A percentile compares a stretch with the other conserved stretches of the same genome.
Conservation (phyloP, 1,140 invertebrate genomes). For the Campoletis sonorensis region DNA sequence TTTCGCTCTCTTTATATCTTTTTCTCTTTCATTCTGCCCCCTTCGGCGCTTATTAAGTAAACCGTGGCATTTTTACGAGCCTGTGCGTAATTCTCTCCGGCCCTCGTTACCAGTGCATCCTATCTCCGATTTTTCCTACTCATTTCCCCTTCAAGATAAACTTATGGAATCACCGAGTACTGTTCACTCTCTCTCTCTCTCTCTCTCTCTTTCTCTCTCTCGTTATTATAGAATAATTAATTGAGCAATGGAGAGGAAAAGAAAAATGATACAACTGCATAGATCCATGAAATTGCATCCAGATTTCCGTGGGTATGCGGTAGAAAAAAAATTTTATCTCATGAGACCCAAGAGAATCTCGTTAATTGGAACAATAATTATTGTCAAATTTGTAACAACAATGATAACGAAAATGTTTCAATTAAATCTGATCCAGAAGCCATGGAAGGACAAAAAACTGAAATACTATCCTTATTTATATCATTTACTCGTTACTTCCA, state of each 20-base stretch:
- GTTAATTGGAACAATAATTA: neutral
- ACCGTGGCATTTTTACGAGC: slow-evolving; percentile 39
- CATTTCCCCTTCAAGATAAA: neutral
- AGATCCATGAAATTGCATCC: neutral
- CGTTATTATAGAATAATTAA: slow-evolving; percentile 25
- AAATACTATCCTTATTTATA: no score
- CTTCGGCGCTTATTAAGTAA: slow-evolving; percentile 39
- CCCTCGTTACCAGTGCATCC: slow-evolving; percentile 1
- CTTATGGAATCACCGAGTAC: neutral
- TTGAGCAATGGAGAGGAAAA: slow-evolving; percentile 26
- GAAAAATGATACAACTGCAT: neutral
- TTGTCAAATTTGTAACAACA: neutral
- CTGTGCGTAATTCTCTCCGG: slow-evolving; percentile 18
- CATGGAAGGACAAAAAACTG: no score
- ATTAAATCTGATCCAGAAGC: neutral
- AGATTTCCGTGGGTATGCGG: neutral
- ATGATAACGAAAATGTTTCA: neutral
- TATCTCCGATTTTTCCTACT: neutral
- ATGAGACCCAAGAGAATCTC: neutral
- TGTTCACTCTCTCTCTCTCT: no score
- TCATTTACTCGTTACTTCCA: no score
- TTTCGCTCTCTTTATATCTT: neutral
- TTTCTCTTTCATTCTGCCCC: slow-evolving; percentile 24
- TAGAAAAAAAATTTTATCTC: neutral
- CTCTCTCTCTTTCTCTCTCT: slow-evolving; percentile 20